A percentile compares a stretch with the other conserved stretches of the same genome.
Conservation (phyloP, 2,113 vertebrate species). For the Pomatorhinus ruficollis region DNA sequence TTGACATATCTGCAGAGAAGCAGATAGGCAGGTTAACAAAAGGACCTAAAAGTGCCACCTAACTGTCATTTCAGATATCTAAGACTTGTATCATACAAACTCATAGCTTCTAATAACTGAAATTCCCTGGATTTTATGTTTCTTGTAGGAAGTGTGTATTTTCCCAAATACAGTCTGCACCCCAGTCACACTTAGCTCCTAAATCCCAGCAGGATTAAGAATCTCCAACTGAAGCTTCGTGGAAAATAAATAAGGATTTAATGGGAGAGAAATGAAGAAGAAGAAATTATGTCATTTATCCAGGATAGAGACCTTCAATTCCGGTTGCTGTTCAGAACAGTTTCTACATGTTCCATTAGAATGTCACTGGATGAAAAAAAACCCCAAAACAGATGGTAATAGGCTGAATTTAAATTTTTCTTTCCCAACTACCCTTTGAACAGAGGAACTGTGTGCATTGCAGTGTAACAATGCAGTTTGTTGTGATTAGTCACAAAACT, state of each 20-base stretch:
- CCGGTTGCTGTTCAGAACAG: neutral
- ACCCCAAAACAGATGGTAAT: neutral
- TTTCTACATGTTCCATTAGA: neutral
- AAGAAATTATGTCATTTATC: neutral
- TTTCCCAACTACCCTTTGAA: neutral
- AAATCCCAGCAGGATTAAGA: neutral
- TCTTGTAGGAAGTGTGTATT: neutral
- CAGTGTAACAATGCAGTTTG: neutral
- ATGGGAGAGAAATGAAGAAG: neutral
- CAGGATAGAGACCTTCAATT: neutral
- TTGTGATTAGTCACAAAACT: neutral
- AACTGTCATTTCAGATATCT: neutral
- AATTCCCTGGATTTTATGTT: neutral
- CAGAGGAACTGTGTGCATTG: neutral
- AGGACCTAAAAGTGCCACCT: neutral
- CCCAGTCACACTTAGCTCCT: neutral
- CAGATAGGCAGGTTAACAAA: neutral
- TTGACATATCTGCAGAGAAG: neutral
- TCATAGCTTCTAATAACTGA: neutral
- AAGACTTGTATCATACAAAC: neutral
- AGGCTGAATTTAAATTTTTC: neutral
- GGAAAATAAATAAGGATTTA: neutral
- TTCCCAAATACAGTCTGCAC: neutral
- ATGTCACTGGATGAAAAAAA: neutral
- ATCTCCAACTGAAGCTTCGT: neutral